These are phyloP conservation scores for Oreochromis spilurus DNA, from an alignment of 2,113 vertebrate genomes.

Conservation along the genomic window DNA sequence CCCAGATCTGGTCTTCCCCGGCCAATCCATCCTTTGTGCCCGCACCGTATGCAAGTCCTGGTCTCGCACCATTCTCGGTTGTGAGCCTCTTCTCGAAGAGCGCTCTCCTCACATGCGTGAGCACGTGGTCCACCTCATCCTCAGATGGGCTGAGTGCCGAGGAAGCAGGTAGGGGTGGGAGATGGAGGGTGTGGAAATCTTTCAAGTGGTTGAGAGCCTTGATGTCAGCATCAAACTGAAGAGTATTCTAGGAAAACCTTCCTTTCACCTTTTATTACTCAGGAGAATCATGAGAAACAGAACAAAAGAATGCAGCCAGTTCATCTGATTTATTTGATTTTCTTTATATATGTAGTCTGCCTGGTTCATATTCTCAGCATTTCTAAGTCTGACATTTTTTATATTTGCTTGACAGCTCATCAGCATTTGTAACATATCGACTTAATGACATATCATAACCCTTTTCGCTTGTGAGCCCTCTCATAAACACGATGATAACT, in stretches of 20 bases:
- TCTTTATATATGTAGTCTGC: not conserved
- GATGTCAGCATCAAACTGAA: not conserved
- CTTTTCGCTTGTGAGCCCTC: not conserved
- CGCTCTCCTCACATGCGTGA: not conserved
- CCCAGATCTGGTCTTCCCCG: not conserved
- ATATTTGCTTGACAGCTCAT: not conserved
- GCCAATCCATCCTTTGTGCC: slow-evolving; percentile 12
- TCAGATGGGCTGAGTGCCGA: not conserved
- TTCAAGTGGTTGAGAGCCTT: not conserved
- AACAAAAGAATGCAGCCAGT: not conserved
- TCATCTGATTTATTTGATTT: not conserved
- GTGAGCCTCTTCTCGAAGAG: not conserved
- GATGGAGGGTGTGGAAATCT: not conserved
- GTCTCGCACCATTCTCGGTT: not conserved
- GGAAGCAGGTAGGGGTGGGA: not conserved
- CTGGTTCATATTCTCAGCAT: not conserved
- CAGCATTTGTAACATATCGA: not conserved
- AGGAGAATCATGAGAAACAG: not conserved
- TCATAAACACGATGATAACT: not conserved
- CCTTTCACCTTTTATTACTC: not conserved
- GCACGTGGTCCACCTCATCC: not conserved
- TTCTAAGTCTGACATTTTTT: not conserved
- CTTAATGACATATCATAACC: not conserved
- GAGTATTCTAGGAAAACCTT: not conserved
- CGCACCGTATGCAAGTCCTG: not conserved